phyloP scores from a whole-genome alignment of 2,888 invertebrate genomes.

The Brenthis daphne region DNA sequence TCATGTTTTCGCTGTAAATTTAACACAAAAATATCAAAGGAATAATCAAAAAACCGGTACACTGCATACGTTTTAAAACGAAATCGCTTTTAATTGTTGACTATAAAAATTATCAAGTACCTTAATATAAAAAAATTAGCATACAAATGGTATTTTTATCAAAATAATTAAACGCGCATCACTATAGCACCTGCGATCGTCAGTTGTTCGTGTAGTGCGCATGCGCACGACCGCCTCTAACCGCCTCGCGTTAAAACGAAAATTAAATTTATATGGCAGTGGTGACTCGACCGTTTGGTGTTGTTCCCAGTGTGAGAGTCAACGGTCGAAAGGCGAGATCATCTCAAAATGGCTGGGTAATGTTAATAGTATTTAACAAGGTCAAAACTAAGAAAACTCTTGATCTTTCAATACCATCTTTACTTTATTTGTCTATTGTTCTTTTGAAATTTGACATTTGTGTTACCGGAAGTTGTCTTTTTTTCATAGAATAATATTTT shows the following conservation, averaged over 20 bases:
- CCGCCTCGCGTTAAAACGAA: constrained; percentile 45
- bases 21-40: background rate
- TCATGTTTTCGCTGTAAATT: too few relatives aligned
- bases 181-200: constrained; percentile 62
- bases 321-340: constrained; percentile 59
- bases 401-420: constrained; percentile 3
- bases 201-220: constrained; percentile 72
- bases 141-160: constrained; percentile 29
- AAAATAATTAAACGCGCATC: constrained; percentile 41
- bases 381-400: constrained; percentile 28
- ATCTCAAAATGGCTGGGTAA: constrained; percentile 69
- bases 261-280: constrained; percentile 77
- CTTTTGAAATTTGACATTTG: too few relatives aligned
- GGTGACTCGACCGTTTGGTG: constrained; percentile 70
- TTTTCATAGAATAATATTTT: background rate
- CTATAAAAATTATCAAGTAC: constrained; percentile 3
- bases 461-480: background rate
- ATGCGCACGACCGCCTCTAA: constrained; percentile 70
- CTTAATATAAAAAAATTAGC: constrained; percentile 17
- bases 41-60: background rate
- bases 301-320: constrained; percentile 66
- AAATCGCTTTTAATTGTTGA: background rate
- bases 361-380: constrained; percentile 38
- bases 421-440: background rate
- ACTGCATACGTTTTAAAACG: background rate